These are phyloP conservation scores for Cepaea hortensis DNA, from an alignment of 2,888 invertebrate species.

Conservation along the genomic window DNA sequence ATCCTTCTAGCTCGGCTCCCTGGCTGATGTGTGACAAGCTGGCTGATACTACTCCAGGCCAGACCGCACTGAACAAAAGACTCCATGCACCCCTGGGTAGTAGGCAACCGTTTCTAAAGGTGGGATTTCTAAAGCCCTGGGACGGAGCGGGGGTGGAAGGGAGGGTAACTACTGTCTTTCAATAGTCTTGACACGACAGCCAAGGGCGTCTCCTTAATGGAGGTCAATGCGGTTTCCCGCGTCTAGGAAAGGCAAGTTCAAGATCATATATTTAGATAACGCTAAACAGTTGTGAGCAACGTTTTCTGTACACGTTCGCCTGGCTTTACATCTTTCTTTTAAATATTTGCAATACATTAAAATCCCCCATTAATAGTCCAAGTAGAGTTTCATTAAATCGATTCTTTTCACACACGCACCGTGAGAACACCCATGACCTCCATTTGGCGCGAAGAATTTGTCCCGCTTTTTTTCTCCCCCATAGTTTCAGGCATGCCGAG, in stretches of 20 bases:
- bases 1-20: neutral
- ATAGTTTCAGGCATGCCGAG: neutral
- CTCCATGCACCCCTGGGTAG: neutral
- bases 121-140: neutral
- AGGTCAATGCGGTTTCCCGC: neutral
- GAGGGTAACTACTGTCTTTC: neutral
- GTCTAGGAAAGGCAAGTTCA: neutral
- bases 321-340: too few relatives aligned
- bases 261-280: neutral
- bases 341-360: too few relatives aligned
- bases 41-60: neutral
- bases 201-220: slow-evolving; percentile 13
- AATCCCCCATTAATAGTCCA: too few relatives aligned
- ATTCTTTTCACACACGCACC: too few relatives aligned
- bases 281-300: too few relatives aligned
- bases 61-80: slow-evolving; percentile 16
- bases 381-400: too few relatives aligned
- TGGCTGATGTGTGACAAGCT: slow-evolving; percentile 1
- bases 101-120: neutral
- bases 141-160: neutral
- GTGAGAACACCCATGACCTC: neutral
- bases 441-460: neutral
- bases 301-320: too few relatives aligned
- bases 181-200: neutral
- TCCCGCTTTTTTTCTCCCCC: neutral